phyloP scores from a whole-genome alignment of 2,797 vertebrate genomes.

The Mastacembelus armatus region DNA sequence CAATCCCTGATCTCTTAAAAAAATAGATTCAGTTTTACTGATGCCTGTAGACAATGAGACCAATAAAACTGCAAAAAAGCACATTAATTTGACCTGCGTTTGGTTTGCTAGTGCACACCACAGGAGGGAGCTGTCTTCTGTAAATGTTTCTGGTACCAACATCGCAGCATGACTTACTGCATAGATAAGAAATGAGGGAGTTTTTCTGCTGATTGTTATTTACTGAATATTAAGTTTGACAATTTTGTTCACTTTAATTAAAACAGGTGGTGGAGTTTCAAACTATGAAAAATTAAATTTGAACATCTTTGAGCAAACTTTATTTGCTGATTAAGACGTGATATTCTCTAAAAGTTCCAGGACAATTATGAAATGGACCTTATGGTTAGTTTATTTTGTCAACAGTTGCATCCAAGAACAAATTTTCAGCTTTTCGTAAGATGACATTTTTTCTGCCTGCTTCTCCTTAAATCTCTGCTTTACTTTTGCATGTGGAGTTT shows the following conservation, averaged over 20 bases:
- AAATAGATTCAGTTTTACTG: no score
- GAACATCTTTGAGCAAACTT: not conserved
- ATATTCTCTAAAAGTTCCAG: not conserved
- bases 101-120: conserved; percentile 45
- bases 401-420: not conserved
- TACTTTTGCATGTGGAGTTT: no score
- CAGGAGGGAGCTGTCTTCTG: conserved; percentile 68
- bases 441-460: not conserved
- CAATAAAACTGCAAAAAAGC: not conserved
- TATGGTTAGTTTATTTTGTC: not conserved
- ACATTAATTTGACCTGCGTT: not conserved
- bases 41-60: not conserved
- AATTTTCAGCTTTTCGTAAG: not conserved
- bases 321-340: not conserved
- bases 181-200: not conserved
- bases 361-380: not conserved
- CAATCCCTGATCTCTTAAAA: not conserved
- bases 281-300: no score
- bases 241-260: no score
- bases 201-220: no score
- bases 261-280: no score
- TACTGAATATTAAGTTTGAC: no score
- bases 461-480: not conserved
- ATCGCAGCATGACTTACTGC: not conserved
- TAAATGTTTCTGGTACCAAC: conserved; percentile 1